phyloP scores from a whole-genome alignment of 1,140 invertebrate genomes.

The Apis laboriosa region DNA sequence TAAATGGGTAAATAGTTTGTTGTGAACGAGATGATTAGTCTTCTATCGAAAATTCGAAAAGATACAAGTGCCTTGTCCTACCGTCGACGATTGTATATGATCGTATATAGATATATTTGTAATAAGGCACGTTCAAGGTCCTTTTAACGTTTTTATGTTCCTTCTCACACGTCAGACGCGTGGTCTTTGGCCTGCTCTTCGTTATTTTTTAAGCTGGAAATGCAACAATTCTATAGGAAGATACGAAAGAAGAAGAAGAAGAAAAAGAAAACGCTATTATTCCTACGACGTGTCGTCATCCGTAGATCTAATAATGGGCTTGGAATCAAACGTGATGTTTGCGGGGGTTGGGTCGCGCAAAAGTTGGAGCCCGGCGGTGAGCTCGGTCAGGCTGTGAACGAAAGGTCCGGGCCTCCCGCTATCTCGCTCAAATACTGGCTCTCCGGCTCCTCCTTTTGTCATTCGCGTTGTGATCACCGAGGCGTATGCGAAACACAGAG shows the following conservation, averaged over 20 bases:
- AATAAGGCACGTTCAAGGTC: conserved; percentile 27
- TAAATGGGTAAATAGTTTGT: no score
- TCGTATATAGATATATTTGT: neutral
- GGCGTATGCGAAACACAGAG: conserved; percentile 43
- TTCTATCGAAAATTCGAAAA: conserved; percentile 5
- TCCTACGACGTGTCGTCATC: conserved; percentile 59
- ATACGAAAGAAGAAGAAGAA: conserved; percentile 15
- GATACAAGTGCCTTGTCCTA: conserved; percentile 24
- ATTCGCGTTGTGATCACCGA: conserved; percentile 46
- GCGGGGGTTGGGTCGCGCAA: conserved; percentile 16
- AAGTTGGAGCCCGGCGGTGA: conserved; percentile 55
- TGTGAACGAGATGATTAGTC: neutral
- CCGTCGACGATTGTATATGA: conserved; percentile 13
- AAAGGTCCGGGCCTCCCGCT: conserved; percentile 77
- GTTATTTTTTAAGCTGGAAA: conserved; percentile 58
- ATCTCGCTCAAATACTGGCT: conserved; percentile 11
- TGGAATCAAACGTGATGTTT: conserved; percentile 61
- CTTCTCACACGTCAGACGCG: conserved; percentile 51
- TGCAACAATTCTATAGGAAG: conserved; percentile 55
- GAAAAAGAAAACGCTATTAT: conserved; percentile 50
- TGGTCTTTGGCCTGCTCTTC: conserved; percentile 54
- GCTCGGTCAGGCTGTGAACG: conserved; percentile 81
- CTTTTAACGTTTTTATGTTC: conserved; percentile 57
- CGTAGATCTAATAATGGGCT: conserved; percentile 52
- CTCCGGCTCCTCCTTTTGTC: conserved; percentile 63